These are phyloP conservation scores for Stigmatopora nigra DNA, from an alignment of 2,113 vertebrate genomes.

Conservation along the genomic window DNA sequence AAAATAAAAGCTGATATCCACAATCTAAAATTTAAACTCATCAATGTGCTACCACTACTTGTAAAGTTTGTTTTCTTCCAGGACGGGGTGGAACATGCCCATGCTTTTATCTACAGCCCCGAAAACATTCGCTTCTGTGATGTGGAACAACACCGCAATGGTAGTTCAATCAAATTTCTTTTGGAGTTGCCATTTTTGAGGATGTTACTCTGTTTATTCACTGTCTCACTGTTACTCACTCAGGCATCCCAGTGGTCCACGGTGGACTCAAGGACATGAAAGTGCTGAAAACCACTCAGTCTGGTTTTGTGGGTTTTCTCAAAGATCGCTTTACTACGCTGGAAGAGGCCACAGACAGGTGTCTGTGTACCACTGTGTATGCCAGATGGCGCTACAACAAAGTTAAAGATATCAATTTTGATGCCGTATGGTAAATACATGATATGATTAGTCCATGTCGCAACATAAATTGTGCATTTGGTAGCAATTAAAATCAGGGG, in stretches of 20 bases:
- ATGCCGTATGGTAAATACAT: conserved; percentile 74
- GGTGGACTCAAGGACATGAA: conserved; percentile 86
- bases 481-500: background rate
- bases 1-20: background rate
- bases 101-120: conserved; percentile 77
- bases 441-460: background rate
- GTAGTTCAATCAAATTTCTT: conserved; percentile 44
- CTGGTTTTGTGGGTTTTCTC: conserved; percentile 86
- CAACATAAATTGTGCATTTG: background rate
- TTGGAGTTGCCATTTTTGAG: background rate
- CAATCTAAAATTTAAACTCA: no score
- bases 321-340: conserved; percentile 84
- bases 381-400: conserved; percentile 83
- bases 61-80: conserved; percentile 35
- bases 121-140: conserved; percentile 79
- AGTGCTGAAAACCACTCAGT: conserved; percentile 90
- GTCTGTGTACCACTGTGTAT: conserved; percentile 82
- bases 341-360: conserved; percentile 80
- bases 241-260: conserved; percentile 77
- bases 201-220: background rate
- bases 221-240: background rate
- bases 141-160: conserved; percentile 72
- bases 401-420: conserved; percentile 69
- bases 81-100: conserved; percentile 74
- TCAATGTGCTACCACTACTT: background rate